These are phyloP conservation scores for Melanargia galathea DNA, from an alignment of 2,888 invertebrate genomes.

Conservation along the genomic window DNA sequence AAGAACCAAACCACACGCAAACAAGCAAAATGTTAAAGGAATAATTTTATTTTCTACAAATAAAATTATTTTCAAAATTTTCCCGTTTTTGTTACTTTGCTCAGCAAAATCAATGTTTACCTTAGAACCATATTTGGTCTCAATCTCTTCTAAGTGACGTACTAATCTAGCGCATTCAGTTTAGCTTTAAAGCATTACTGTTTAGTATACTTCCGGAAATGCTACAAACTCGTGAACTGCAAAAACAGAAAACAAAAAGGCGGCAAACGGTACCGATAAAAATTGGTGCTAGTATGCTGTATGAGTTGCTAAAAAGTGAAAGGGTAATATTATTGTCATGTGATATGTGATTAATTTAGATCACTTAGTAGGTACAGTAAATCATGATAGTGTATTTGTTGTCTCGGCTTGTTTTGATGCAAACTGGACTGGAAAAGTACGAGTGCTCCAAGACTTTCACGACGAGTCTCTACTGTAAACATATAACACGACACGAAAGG, in stretches of 20 bases:
- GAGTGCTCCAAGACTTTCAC: not conserved
- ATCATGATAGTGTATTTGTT: constrained; percentile 3
- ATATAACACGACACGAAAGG: constrained; percentile 1
- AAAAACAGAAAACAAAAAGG: constrained; percentile 3
- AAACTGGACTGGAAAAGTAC: not conserved
- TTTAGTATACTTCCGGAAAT: not conserved
- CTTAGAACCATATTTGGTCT: not conserved
- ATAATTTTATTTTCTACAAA: constrained; percentile 3
- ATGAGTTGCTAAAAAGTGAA: not conserved
- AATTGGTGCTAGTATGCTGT: not conserved
- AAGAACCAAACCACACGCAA: constrained; percentile 9
- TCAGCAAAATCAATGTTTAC: not conserved
- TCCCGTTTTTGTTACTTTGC: not conserved
- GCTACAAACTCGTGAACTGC: not conserved
- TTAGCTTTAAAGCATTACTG: not conserved
- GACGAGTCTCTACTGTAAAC: not conserved
- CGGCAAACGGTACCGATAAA: not conserved
- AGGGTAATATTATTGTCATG: not conserved
- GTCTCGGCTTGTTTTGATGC: not conserved
- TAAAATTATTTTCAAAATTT: not conserved
- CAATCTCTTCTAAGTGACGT: not conserved
- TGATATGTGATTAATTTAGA: not conserved
- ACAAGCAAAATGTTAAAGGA: constrained; percentile 8
- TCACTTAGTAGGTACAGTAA: not conserved
- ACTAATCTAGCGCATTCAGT: not conserved